A percentile compares a stretch with the other conserved stretches of the same genome.
Conservation (phyloP, 2,888 invertebrate genomes). For the Caenorhabditis auriculariae region DNA sequence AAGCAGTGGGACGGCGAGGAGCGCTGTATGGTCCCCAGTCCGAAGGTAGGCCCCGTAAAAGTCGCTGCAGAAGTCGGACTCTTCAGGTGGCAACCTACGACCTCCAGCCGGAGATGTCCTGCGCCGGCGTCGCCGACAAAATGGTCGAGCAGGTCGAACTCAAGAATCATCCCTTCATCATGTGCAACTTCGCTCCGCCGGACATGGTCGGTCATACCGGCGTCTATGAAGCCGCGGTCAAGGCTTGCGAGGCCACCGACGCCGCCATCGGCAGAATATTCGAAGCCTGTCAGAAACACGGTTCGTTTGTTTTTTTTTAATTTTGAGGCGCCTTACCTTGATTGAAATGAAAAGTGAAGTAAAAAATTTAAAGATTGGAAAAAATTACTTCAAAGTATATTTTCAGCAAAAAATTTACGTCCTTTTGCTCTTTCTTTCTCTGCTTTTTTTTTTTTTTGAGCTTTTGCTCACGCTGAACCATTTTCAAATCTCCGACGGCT, state of each 20-base stretch:
- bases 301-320: no score
- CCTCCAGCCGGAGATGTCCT: conserved; percentile 66
- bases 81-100: conserved; percentile 65
- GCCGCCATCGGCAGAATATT: conserved; percentile 64
- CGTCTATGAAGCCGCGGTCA: conserved; percentile 42
- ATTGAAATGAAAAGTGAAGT: no score
- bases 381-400: no score
- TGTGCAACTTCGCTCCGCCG: conserved; percentile 68
- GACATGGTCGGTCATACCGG: conserved; percentile 68
- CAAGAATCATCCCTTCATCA: conserved; percentile 65
- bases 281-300: conserved; percentile 64
- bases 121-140: conserved; percentile 64
- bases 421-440: no score
- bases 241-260: conserved; percentile 57
- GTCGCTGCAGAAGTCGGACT: not conserved
- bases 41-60: conserved; percentile 53
- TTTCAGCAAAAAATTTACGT: no score
- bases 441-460: no score
- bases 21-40: conserved; percentile 65
- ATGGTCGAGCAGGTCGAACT: conserved; percentile 63
- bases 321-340: no score
- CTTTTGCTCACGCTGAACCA: no score
- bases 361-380: no score
- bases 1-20: conserved; percentile 65
- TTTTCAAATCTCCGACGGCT: no score